Base-by-base conservation (phyloP, 2,888 invertebrate species). In the Teleiodes luculella region DNA sequence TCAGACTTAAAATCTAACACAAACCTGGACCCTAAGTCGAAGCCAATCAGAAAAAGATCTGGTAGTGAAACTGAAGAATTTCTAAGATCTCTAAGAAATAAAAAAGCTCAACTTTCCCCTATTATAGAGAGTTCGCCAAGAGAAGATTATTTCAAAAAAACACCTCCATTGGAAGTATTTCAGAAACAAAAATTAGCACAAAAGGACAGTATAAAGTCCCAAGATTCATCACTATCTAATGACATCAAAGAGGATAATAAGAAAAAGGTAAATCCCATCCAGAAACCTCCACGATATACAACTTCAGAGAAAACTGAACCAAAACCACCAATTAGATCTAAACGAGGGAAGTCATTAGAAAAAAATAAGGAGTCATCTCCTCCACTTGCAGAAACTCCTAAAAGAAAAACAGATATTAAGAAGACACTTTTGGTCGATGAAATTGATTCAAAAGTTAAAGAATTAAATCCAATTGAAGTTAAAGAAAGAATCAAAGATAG, bases 91-190 rank as follows among this genome's bases (percentile, higher is more conserved):
- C 78, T 85, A 18, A 80, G 85, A 61, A 91, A 91, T 54, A 92
- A 91, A 61, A 94, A 94, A 70, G 89, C 92, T 55, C 95, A 94
- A 69, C 74, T 96, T 16, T 95, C 95, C 7, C 95, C 95, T 0
- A 95, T 96, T 50, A 95, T 95, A 61, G 95, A 95, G 80, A 93
- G 93, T 59, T 91, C 93, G 10, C 94, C 93, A 13, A 90, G 93
- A 60, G 94, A 94, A 65, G 94, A 94, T 70, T 94, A 93, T 67
- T 94, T 93, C 62, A 91, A 85, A 58, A 86, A 83, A 58, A 85
- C 80, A 20, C 72, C 87, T 4, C 88, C 88, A 0, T 70, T 89
- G 18, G 88, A 88, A 52, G 56, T 80, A 5, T 82, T 78, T 57
- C 79, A 81, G 55, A 87, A 84, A 61, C 75, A 86, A 62, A 85